Base-by-base conservation (phyloP, 2,113 vertebrate genomes). In the Phasianus colchicus region DNA sequence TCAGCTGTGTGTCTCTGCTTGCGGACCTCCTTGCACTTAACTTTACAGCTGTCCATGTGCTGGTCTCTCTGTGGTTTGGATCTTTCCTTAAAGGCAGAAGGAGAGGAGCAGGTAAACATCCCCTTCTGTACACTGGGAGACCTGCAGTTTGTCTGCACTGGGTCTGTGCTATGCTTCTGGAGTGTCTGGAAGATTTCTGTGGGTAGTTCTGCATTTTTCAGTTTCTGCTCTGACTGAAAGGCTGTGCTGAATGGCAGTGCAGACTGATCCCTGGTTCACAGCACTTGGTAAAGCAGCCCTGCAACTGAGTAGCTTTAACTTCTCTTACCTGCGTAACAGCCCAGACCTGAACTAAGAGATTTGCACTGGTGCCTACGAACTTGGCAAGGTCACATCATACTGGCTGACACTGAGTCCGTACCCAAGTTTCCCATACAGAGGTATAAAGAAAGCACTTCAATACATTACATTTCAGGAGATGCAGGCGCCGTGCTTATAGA, bases 21-120 rank as follows among this genome's bases (percentile, higher is more conserved):
- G 83, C 55, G 92, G 90, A 61, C 87, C 79, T 91, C 92, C 75
- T 94, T 89, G 86, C 86, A 29, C 85, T 84, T 50, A 29, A 72
- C 57, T 91, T 95, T 72, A 60, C 78, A 87, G 76, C 83, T 43
- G 85, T 85, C 85, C 86, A 64, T 9, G 72, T 69, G 80, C 75
- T 91, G 73, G 69, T 40, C 73, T 65, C 43, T 61, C 60, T 61
- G 89, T 81, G 70, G 47, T 78, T 86, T 65, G 21, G 71, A 34
- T 55, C 80, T 75, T 87, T 38, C 29, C n/a, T 22, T 63, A 85
- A 54, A 60, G 74, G 77, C 73, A 80, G 88, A 86, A 80, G 66
- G 34, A 93, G 76, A 95, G 27, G 52, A 57, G 82, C 48, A 50
- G 73, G 69, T 64, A 36, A 81, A 75, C 58, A 17, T 7, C 45